Base-by-base conservation (phyloP, 2,888 invertebrate genomes). In the Podabrus alpinus region DNA sequence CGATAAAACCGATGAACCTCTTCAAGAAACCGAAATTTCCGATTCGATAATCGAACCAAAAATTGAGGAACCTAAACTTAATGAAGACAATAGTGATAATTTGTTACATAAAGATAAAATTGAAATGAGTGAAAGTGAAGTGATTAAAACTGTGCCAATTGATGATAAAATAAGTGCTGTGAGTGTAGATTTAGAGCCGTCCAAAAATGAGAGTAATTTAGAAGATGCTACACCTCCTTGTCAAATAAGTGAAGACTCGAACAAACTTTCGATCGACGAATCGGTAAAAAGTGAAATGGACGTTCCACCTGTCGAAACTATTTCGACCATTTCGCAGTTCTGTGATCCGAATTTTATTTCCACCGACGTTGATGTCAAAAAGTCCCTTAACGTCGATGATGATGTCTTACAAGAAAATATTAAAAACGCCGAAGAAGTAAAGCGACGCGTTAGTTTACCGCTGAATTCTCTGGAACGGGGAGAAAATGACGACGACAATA, bases 251-350 rank as follows among this genome's bases (percentile, higher is more conserved):
- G 69, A 72, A 25, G 24, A 59, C 25, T 17, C 60, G 17, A 69
- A 64, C 45, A 80, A 81, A 70, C 89, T 85, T 76, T 83, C 86
- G 72, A 86, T 87, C 79, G 87, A 89, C 67, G 90, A 90, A 73
- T 10, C 73, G n/a, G 59, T 67, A 69, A 75, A 77, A 59, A 80
- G 81, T 73, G 83, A 84, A 79, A 83, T 85, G 83, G 81, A 81
- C 70, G 89, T 84, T 76, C 83, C 86, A 72, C 86, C 87, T 79
- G 87, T 89, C 67, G 90, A 90, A 73, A 91, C 90, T 86, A 92
- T 93, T 82, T 91, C 92, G 83, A 92, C 92, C 78, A 93, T 93
- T 88, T 92, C 92, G 79, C 92, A 93, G 81, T 92, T 92, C 85
- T 93, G 93, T 89, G 93, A 93, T 88, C 92, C 92, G 84, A 92